Base-by-base conservation (phyloP, 2,888 invertebrate species). In the Nephrocerus scutellatus region DNA sequence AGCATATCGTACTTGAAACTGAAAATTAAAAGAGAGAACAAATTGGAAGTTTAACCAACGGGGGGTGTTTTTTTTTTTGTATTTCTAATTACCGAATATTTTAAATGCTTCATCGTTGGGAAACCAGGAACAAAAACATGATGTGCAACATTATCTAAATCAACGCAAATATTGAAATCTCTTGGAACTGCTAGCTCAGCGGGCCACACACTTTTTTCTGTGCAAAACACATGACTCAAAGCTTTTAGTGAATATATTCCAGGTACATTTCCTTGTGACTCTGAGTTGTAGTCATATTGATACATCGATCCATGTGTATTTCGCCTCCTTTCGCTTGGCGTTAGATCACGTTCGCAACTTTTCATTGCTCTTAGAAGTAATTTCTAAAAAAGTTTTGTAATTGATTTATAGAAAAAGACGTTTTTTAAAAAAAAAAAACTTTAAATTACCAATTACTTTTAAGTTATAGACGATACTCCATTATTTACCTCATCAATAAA, bases 301-400 rank as follows among this genome's bases (percentile, higher is more conserved):
- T 82, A 70, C 84, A 93, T 91, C 0, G 90, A 88, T 0, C 95
- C 92, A 58, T 89, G 89, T 1, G 64, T 67, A 63, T 97, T 97
- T 9, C 95, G 73, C 18, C 70, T 69, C 4, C 64, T 70, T 63
- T 93, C 93, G 34, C 82, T 83, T 2, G 67, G 62, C 0, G 79
- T 80, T 19, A 95, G 68, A 36, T 75, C 60, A 10, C 70, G 59
- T 43, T 82, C 79, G 55, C 79, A 80, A 0, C 77, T 73, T 36
- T 72, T 69, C 85, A 92, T 89, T 1, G 90, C 87, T 29, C 75
- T 71, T 15, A 89, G 60, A n/a, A 90, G 71, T 36, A 75, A 72
- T 19, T 71, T 64, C 80, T 81, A 53, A 13, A 57, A 61, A 38
- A 47, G 2, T 12, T 34, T 20, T 19, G n/a, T n/a, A n/a, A n/a